A percentile compares a stretch with the other conserved stretches of the same genome.
phyloP scores from a whole-genome alignment of 2,888 invertebrate genomes.

The Dolichopus griseipennis region DNA sequence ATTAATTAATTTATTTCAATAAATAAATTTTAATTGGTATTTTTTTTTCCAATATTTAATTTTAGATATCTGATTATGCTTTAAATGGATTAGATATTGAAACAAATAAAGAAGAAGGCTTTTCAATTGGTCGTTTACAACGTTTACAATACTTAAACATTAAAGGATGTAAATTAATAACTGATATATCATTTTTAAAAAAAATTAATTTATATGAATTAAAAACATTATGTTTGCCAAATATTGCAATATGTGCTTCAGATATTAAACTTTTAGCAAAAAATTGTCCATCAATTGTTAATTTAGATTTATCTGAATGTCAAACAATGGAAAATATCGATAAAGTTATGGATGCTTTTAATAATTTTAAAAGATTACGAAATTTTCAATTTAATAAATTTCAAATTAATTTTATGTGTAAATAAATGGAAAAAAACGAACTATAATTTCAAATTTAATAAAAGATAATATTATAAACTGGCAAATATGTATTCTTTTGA shows the following conservation, averaged over 20 bases:
- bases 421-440: too few relatives aligned
- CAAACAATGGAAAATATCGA: constrained; percentile 11
- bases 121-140: not conserved
- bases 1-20: not conserved
- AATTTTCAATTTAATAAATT: constrained; percentile 10
- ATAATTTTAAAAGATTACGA: constrained; percentile 2
- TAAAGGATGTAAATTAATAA: constrained; percentile 9
- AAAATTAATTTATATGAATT: not conserved
- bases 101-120: constrained; percentile 7
- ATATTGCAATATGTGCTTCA: constrained; percentile 12
- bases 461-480: too few relatives aligned
- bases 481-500: too few relatives aligned
- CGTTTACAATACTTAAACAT: constrained; percentile 2
- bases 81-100: constrained; percentile 4
- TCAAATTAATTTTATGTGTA: constrained; percentile 2
- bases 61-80: constrained; percentile 9
- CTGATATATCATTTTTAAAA: constrained; percentile 10
- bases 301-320: constrained; percentile 10
- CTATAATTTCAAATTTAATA: too few relatives aligned
- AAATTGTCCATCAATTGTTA: constrained; percentile 10
- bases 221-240: constrained; percentile 8
- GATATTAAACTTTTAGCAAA: not conserved
- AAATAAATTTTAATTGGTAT: too few relatives aligned
- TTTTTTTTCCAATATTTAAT: too few relatives aligned
- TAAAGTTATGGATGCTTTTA: constrained; percentile 8